phyloP scores from a whole-genome alignment of 92 coral and sea anemone species.

The Porites evermanni region DNA sequence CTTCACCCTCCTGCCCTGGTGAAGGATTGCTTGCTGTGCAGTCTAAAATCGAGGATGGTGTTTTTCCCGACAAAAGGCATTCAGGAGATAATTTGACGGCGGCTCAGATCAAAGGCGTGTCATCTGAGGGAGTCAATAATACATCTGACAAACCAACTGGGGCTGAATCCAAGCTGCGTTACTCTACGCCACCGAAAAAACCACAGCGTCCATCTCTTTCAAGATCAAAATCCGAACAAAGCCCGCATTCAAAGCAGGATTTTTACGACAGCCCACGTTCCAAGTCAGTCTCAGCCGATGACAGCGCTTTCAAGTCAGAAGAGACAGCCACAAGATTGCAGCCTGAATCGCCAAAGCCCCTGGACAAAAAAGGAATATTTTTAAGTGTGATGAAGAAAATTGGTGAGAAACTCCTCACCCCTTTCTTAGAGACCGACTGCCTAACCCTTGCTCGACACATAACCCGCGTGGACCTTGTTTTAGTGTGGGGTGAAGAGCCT shows the following conservation, averaged over 20 bases:
- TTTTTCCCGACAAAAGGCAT: conserved; percentile 34
- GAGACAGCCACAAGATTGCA: neutral
- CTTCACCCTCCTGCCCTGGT: neutral
- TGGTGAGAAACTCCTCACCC: conserved; percentile 70
- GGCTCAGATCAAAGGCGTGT: neutral
- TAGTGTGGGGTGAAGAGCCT: conserved; percentile 78
- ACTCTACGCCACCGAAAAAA: conserved; percentile 33
- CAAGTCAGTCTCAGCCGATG: neutral
- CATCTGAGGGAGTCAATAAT: neutral
- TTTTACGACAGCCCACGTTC: conserved; percentile 30
- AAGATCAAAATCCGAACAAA: conserved; percentile 21
- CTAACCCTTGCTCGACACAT: conserved; percentile 90
- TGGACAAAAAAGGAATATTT: conserved; percentile 77
- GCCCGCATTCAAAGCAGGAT: neutral
- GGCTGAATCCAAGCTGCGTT: neutral
- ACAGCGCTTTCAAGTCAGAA: conserved; percentile 15
- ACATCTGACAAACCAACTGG: neutral
- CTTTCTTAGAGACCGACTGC: conserved; percentile 76
- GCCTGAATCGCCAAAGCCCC: conserved; percentile 25
- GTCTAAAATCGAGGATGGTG: neutral
- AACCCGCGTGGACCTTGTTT: conserved; percentile 86
- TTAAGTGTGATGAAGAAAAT: conserved; percentile 83
- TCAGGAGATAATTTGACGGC: conserved; percentile 20
- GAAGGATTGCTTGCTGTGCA: neutral
- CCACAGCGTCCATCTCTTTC: conserved; percentile 10